Percentiles rank a stretch among this genome's conserved stretches.
These are phyloP conservation scores for Epistrophe eligans DNA, from an alignment of 2,888 invertebrate genomes.

Conservation along the genomic window DNA sequence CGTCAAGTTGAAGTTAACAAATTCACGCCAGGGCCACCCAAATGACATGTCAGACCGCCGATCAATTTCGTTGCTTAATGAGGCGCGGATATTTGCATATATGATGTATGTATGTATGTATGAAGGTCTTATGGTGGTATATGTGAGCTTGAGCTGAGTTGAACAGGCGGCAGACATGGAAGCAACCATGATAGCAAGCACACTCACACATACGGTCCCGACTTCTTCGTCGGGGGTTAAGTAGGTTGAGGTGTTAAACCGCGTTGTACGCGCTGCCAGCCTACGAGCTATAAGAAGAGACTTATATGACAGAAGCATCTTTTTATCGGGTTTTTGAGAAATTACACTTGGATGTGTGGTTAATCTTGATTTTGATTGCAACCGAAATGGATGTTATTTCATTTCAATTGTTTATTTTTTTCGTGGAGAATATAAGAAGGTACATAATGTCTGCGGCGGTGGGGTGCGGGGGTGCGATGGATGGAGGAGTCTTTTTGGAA, in stretches of 20 bases:
- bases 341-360: conserved; percentile 70
- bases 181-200: conserved; percentile 25
- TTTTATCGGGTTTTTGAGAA: conserved; percentile 71
- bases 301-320: conserved; percentile 73
- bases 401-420: conserved; percentile 56
- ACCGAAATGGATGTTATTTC: conserved; percentile 65
- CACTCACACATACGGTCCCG: conserved; percentile 8
- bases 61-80: conserved; percentile 83
- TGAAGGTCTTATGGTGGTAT: conserved; percentile 29
- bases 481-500: not conserved
- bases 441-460: too few relatives aligned
- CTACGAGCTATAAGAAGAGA: conserved; percentile 57
- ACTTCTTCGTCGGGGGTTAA: conserved; percentile 57
- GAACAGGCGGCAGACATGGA: conserved; percentile 38
- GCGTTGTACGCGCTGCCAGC: conserved; percentile 67
- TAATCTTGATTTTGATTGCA: conserved; percentile 73
- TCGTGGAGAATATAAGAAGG: conserved; percentile 1
- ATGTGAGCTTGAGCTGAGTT: not conserved
- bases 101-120: not conserved
- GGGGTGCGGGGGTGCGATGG: conserved; percentile 12
- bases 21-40: conserved; percentile 83
- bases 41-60: conserved; percentile 77
- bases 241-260: conserved; percentile 75
- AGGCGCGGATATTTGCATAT: conserved; percentile 78
- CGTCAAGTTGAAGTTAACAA: conserved; percentile 82